Base-by-base conservation (phyloP, 2,888 invertebrate species). In the Tipula vernalis region DNA sequence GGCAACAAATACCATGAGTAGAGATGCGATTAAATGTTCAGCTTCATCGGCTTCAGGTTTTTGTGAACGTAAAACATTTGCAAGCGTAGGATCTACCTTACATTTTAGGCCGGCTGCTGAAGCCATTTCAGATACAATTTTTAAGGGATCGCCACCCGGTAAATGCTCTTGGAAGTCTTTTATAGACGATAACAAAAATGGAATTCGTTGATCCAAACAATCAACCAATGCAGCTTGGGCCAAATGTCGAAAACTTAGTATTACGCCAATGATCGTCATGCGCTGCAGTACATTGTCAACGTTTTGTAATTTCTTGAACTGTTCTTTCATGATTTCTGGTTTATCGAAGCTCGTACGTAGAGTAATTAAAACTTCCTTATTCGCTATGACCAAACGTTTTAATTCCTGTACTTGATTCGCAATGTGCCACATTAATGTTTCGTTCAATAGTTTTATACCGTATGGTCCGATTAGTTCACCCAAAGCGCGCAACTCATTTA, bases 1-100 rank as follows among this genome's bases (percentile, higher is more conserved):
- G 0, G 99, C 99, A 0, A 99, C 97, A 91, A 99, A 99, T 5
- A 99, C 99, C 98, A 99, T 98, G 87, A 99, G 91, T 57, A 99
- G 92, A 91, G 99, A 99, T 0, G 98, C 97, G 51, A 98, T 93
- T 42, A 97, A 93, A 92, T 99, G 98, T 89, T 99, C 98, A 89
- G 98, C 98, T 88, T 98, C 97, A 88, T 97, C 97, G 3, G 95
- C 92, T 89, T 98, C 98, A 39, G 94, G 93, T 91, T 98, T 98
- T 90, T 99, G 98, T 87, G 96, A 95, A 89, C 97, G 95, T 8
- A 99, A 92, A 0, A 98, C 98, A 51, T 96, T 95, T 5, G 98
- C 97, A 86, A 99, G 92, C 0, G 98, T 97, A 0, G 99, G 98
- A 91, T 99, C 99, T 0, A 99, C 98, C 91, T 97, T 97, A 91